These are phyloP conservation scores for Rallus crepitans DNA, from an alignment of 2,797 vertebrate species.

Conservation along the genomic window DNA sequence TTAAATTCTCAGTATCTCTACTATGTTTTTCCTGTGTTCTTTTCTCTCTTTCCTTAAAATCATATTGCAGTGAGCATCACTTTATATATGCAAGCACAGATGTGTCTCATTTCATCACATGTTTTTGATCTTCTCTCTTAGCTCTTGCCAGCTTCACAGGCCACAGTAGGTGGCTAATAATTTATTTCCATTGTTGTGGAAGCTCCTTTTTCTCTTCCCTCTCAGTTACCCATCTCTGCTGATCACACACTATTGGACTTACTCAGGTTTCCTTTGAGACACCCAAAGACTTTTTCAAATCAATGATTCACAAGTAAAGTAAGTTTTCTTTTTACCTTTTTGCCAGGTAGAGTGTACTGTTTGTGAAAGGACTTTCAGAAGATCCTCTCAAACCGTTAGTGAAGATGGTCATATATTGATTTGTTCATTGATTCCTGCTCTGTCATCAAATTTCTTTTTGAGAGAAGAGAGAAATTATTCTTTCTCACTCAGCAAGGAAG, in stretches of 20 bases:
- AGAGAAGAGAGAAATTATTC: conserved; percentile 25
- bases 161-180: neutral
- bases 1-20: neutral
- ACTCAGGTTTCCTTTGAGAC: conserved; percentile 50
- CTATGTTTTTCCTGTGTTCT: neutral
- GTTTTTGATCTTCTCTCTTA: neutral
- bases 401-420: conserved; percentile 10
- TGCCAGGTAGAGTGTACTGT: neutral
- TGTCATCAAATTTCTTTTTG: conserved; percentile 1
- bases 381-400: conserved; percentile 20
- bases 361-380: conserved; percentile 26
- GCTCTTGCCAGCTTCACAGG: neutral
- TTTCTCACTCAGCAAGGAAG: conserved; percentile 7
- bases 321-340: conserved; percentile 43
- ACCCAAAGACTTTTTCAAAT: conserved; percentile 51
- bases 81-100: neutral
- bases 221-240: conserved; percentile 36
- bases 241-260: conserved; percentile 15
- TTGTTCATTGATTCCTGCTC: conserved; percentile 29
- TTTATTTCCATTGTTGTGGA: conserved; percentile 8
- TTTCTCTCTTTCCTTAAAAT: conserved; percentile 6
- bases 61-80: neutral
- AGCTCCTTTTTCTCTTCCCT: neutral
- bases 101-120: neutral
- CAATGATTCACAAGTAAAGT: conserved; percentile 42